Percentiles rank a stretch among this genome's conserved stretches.
Conservation (phyloP, 1,140 invertebrate genomes). For the honey bee (Apis mellifera) region Amel_HAv3.1 CM009931.2:11466501-11467000, state of each 20-base stretch:
- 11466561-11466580: background rate
- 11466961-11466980: background rate
- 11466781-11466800: background rate
- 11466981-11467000: too few relatives aligned
- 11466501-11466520: background rate
- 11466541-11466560: background rate
- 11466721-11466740: conserved; percentile 12
- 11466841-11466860: background rate
- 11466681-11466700: conserved; percentile 21
- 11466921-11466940: background rate
- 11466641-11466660: conserved; percentile 15
- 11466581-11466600: conserved; percentile 9
- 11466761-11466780: background rate
- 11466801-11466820: conserved; percentile 39
- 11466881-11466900: background rate
- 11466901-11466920: background rate
- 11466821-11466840: conserved; percentile 21
- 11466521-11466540: background rate
- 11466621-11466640: conserved; percentile 4
- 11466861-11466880: background rate
- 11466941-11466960: too few relatives aligned
- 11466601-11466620: background rate
- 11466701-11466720: background rate
- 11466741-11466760: background rate
- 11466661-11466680: conserved; percentile 5